phyloP scores from a whole-genome alignment of 2,797 vertebrate genomes.

The Tragopan temminckii region DNA sequence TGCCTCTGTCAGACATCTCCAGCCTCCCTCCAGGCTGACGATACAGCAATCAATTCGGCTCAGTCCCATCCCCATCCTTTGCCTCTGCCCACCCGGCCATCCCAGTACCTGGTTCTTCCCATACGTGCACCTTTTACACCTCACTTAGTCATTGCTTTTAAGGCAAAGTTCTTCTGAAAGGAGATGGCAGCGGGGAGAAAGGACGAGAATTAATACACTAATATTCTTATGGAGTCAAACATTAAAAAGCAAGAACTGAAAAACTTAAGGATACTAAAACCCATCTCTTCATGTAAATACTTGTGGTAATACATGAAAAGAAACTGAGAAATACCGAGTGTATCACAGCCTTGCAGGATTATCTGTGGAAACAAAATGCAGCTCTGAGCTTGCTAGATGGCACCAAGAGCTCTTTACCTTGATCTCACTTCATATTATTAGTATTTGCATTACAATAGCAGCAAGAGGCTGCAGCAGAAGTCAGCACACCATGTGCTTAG shows the following conservation, averaged over 20 bases:
- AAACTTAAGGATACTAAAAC: neutral
- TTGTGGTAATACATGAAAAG: neutral
- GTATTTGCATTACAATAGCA: constrained; percentile 41
- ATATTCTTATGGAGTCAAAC: neutral
- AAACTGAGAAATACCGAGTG: neutral
- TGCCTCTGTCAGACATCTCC: neutral
- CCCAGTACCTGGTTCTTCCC: neutral
- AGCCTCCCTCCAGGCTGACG: neutral
- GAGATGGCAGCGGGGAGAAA: neutral
- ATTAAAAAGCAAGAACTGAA: neutral
- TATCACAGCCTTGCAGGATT: constrained; percentile 16
- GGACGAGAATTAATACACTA: neutral
- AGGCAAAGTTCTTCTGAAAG: neutral
- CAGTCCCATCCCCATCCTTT: neutral
- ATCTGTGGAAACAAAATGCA: neutral
- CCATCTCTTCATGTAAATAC: neutral
- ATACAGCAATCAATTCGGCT: neutral
- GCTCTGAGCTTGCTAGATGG: neutral
- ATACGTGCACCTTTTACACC: neutral
- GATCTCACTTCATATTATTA: neutral
- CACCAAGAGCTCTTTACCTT: constrained; percentile 12
- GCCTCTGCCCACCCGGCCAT: neutral
- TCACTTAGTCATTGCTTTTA: neutral
- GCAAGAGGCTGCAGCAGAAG: neutral
- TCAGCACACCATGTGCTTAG: neutral